A percentile compares a stretch with the other conserved stretches of the same genome.
phyloP scores from a whole-genome alignment of 2,888 invertebrate species.

The Drosophila helvetica region DNA sequence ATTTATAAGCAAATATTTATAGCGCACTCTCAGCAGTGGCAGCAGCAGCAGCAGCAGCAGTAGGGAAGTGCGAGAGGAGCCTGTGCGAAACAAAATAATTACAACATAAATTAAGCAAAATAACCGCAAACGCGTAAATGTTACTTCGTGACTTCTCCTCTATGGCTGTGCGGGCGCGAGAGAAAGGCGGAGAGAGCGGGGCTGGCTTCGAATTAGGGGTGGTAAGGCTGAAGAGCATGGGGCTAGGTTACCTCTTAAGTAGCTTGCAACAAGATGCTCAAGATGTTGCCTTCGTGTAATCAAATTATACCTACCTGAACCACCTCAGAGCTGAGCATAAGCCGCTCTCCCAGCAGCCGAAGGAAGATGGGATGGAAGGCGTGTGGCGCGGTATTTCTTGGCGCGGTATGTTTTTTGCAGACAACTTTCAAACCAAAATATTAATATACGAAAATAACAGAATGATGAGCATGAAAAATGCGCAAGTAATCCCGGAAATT shows the following conservation, averaged over 20 bases:
- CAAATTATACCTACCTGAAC: conserved; percentile 1
- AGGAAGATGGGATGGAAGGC: too few relatives aligned
- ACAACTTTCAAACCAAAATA: background rate
- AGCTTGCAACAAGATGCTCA: conserved; percentile 1
- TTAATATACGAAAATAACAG: conserved; percentile 6
- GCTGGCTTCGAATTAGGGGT: background rate
- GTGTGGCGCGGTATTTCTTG: background rate
- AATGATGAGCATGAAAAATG: conserved; percentile 15
- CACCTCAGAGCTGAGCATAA: background rate
- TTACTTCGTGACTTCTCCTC: conserved; percentile 60
- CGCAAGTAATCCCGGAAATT: conserved; percentile 14
- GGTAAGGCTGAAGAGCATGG: conserved; percentile 20
- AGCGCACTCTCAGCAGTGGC: conserved; percentile 34
- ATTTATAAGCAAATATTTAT: conserved; percentile 70
- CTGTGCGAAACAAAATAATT: conserved; percentile 62
- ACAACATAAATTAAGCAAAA: conserved; percentile 71
- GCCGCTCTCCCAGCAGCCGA: too few relatives aligned
- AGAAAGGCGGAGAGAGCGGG: background rate
- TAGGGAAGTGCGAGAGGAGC: background rate
- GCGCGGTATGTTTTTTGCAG: background rate
- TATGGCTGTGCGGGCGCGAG: background rate
- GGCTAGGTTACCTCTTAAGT: conserved; percentile 14
- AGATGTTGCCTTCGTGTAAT: conserved; percentile 5
- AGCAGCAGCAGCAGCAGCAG: background rate
- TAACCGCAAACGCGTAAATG: conserved; percentile 67